phyloP scores from a whole-genome alignment of 1,140 invertebrate species.

The Nilaparvata lugens region DNA sequence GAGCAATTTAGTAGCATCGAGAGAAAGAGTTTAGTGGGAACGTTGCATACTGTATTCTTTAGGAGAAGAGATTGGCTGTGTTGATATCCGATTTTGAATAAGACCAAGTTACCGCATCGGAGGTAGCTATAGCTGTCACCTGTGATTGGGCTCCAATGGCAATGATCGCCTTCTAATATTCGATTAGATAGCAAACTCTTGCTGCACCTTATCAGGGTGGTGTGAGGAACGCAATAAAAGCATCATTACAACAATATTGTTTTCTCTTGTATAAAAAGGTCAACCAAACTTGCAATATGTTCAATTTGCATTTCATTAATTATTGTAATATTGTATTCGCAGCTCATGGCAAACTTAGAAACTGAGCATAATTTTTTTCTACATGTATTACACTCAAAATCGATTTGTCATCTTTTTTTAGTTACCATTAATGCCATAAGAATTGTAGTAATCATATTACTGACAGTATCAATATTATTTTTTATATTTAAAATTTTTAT shows the following conservation, averaged over 20 bases:
- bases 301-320: slow-evolving; percentile 13
- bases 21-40: neutral
- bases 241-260: neutral
- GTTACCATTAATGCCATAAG: slow-evolving; percentile 20
- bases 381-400: neutral
- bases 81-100: neutral
- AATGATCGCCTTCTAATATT: slow-evolving; percentile 1
- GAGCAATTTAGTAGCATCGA: neutral
- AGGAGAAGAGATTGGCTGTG: slow-evolving; percentile 1
- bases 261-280: slow-evolving; percentile 8
- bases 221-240: neutral
- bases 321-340: slow-evolving; percentile 7
- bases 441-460: neutral
- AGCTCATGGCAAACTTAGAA: slow-evolving; percentile 4
- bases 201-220: neutral
- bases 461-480: too few relatives aligned
- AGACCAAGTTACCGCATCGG: slow-evolving; percentile 14
- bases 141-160: slow-evolving; percentile 8
- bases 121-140: slow-evolving; percentile 2
- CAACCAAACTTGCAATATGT: neutral
- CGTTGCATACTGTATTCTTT: neutral
- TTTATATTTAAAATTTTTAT: neutral
- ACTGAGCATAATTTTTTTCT: neutral
- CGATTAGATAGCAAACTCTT: neutral
- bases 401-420: neutral